A percentile compares a stretch with the other conserved stretches of the same genome.
Evolutionary conservation across 2,113 vertebrate genomes (phyloP).

Genomic region (Perccottus glenii): DNA sequence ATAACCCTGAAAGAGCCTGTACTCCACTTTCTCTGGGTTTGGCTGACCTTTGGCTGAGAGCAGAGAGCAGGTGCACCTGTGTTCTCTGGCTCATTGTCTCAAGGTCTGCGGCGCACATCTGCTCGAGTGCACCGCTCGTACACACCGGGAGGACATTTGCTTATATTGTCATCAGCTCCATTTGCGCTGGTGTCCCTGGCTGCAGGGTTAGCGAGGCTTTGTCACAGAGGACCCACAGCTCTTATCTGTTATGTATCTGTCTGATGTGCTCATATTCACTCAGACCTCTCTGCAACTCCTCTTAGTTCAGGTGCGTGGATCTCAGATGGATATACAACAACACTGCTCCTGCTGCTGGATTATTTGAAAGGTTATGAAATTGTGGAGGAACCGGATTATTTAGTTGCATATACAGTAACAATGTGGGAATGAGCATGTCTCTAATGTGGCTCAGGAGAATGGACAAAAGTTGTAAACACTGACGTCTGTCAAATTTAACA

Average conservation of each 20-base stretch:
- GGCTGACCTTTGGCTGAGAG: constrained; percentile 73
- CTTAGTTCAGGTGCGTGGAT: neutral
- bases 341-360: too few species aligned
- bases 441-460: too few species aligned
- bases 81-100: constrained; percentile 71
- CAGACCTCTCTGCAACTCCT: constrained; percentile 7
- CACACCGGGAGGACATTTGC: constrained; percentile 72
- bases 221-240: constrained; percentile 35
- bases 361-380: neutral
- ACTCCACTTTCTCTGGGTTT: constrained; percentile 49
- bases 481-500: too few species aligned
- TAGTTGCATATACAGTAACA: too few species aligned
- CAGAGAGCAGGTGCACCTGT: constrained; percentile 76
- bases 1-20: too few species aligned
- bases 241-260: constrained; percentile 5
- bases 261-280: constrained; percentile 27
- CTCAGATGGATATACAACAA: too few species aligned
- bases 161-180: constrained; percentile 73
- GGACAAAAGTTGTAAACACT: too few species aligned
- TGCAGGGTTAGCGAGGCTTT: constrained; percentile 54
- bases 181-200: constrained; percentile 54
- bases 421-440: too few species aligned
- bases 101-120: constrained; percentile 74
- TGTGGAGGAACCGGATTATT: too few species aligned
- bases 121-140: constrained; percentile 65